Evolutionary conservation across 2,797 vertebrate species (phyloP).

Genomic region (Gymnothorax javanicus): DNA sequence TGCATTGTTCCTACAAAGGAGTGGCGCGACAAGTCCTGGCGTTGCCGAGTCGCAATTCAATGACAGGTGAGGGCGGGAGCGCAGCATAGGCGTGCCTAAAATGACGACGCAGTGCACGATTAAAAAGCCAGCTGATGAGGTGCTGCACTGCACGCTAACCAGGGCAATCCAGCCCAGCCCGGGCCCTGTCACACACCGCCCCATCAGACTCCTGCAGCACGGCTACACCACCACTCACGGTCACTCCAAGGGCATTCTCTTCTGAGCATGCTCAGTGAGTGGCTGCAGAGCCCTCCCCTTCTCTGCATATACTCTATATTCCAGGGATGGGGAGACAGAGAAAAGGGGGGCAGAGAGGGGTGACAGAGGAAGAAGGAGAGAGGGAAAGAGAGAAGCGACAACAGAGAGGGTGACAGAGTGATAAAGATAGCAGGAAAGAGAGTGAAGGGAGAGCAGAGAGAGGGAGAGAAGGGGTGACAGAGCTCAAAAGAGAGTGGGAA

Average conservation of each 20-base stretch:
- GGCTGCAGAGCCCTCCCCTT: slow-evolving; percentile 49
- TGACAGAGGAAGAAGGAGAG: neutral
- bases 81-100: slow-evolving; percentile 22
- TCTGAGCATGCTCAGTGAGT: slow-evolving; percentile 23
- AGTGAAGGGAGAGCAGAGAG: neutral
- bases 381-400: too few relatives aligned
- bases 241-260: slow-evolving; percentile 69
- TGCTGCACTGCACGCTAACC: slow-evolving; percentile 37
- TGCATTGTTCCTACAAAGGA: neutral
- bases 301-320: neutral
- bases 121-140: slow-evolving; percentile 39
- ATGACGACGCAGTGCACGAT: slow-evolving; percentile 43
- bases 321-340: neutral
- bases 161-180: slow-evolving; percentile 26
- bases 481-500: neutral
- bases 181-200: neutral
- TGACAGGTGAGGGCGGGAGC: slow-evolving; percentile 22
- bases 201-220: slow-evolving; percentile 58
- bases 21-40: neutral
- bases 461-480: slow-evolving; percentile 6
- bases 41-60: neutral
- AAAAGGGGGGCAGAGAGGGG: neutral
- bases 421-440: slow-evolving; percentile 23
- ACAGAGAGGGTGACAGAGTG: neutral
- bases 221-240: slow-evolving; percentile 61